Percentiles rank a stretch among this genome's conserved stretches.
These are phyloP conservation scores for Dasyornis broadbenti DNA, from an alignment of 2,113 vertebrate genomes.

Conservation along the genomic window DNA sequence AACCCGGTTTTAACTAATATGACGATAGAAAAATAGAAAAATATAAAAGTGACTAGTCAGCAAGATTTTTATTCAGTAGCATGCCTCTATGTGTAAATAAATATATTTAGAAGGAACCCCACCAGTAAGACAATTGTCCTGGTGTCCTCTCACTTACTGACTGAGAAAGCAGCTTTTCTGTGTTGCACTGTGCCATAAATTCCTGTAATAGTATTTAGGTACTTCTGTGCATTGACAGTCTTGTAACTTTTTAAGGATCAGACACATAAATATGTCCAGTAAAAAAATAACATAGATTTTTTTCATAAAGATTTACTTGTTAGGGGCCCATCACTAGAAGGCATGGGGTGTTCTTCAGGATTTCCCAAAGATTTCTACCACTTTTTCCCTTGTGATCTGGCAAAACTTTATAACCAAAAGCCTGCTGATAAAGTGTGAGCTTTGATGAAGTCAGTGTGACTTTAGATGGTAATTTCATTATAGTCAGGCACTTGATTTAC, in stretches of 20 bases:
- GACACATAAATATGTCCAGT: neutral
- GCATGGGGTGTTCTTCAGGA: neutral
- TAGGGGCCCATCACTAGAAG: neutral
- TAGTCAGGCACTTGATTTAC: neutral
- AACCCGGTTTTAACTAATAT: neutral
- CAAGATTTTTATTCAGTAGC: neutral
- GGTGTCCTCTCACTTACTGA: neutral
- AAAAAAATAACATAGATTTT: neutral
- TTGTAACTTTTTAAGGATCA: neutral
- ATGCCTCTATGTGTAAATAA: neutral
- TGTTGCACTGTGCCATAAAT: neutral
- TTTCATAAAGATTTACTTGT: neutral
- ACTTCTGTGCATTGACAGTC: neutral
- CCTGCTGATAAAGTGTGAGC: neutral
- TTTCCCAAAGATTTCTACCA: neutral
- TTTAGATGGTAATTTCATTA: neutral
- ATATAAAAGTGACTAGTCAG: neutral
- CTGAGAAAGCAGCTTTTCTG: neutral
- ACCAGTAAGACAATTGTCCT: neutral
- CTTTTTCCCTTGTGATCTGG: neutral
- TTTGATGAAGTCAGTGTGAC: neutral
- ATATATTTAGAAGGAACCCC: neutral
- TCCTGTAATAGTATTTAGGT: neutral
- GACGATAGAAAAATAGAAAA: neutral
- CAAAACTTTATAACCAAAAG: neutral